Conservation (phyloP, 2,888 invertebrate genomes). For the Elegia similella region DNA sequence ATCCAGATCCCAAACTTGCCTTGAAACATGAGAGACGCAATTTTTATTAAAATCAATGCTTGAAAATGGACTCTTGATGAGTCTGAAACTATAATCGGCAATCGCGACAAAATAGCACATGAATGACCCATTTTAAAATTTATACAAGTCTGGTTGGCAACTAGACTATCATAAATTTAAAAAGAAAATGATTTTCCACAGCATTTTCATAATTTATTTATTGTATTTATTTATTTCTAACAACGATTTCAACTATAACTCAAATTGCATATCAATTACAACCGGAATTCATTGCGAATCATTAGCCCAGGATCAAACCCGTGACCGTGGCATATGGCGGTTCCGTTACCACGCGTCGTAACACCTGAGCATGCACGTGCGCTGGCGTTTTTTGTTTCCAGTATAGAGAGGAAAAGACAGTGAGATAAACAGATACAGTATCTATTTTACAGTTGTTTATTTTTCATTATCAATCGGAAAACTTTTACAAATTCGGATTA, state of each 20-base stretch:
- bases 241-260: not conserved
- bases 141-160: too few species aligned
- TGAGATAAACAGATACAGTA: not conserved
- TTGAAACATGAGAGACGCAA: too few species aligned
- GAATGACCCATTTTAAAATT: too few species aligned
- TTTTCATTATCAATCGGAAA: not conserved
- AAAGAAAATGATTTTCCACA: too few species aligned
- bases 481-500: too few species aligned
- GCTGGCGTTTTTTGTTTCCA: constrained; percentile 20
- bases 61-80: too few species aligned
- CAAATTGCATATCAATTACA: not conserved
- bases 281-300: constrained; percentile 29
- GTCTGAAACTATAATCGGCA: too few species aligned
- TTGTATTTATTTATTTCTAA: not conserved
- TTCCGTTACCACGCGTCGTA: constrained; percentile 62
- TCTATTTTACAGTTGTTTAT: not conserved
- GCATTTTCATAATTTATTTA: too few species aligned
- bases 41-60: too few species aligned
- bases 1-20: too few species aligned
- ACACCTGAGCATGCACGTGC: constrained; percentile 61
- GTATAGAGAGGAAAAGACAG: not conserved
- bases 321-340: constrained; percentile 59
- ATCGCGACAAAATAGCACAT: too few species aligned
- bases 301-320: constrained; percentile 28
- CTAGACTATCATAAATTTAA: too few species aligned